These are phyloP conservation scores for Agrilus mali DNA, from an alignment of 2,888 invertebrate species.

Conservation along the genomic window DNA sequence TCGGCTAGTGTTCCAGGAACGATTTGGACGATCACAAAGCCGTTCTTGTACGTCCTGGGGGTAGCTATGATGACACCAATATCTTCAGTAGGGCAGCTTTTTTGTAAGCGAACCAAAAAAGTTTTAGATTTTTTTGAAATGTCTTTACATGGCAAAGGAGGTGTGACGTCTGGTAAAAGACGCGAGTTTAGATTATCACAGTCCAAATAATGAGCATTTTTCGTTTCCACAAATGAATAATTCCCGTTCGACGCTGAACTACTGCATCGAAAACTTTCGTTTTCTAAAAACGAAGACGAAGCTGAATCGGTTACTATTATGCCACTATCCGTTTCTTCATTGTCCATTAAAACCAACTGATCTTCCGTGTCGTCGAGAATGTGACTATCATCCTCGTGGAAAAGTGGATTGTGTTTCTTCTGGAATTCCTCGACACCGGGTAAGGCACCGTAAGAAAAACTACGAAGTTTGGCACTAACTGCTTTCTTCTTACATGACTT, in stretches of 20 bases:
- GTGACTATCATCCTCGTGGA: conserved; percentile 43
- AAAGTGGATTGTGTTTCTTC: conserved; percentile 45
- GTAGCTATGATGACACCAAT: conserved; percentile 57
- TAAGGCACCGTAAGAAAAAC: conserved; percentile 62
- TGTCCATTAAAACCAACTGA: conserved; percentile 44
- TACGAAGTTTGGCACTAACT: conserved; percentile 43
- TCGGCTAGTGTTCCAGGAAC: conserved; percentile 58
- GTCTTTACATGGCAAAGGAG: conserved; percentile 10
- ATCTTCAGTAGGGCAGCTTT: conserved; percentile 46
- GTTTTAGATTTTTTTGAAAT: conserved; percentile 10
- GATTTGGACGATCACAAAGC: conserved; percentile 58
- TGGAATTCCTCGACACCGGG: conserved; percentile 61
- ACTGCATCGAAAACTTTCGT: conserved; percentile 41
- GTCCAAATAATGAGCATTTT: conserved; percentile 8
- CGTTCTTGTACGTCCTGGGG: conserved; percentile 48
- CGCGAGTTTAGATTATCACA: conserved; percentile 24
- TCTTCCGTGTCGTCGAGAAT: conserved; percentile 38
- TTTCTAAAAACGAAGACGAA: conserved; percentile 50
- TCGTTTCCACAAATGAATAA: conserved; percentile 37
- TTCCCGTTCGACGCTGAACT: conserved; percentile 41
- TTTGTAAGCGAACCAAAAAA: conserved; percentile 35
- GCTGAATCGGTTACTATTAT: conserved; percentile 63
- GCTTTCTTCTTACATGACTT: conserved; percentile 27
- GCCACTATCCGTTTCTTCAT: conserved; percentile 63
- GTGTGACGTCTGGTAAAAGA: neutral